A percentile compares a stretch with the other conserved stretches of the same genome.
These are phyloP conservation scores for Enteromius thamalakanensis DNA, from an alignment of 2,797 vertebrate genomes.

Conservation along the genomic window DNA sequence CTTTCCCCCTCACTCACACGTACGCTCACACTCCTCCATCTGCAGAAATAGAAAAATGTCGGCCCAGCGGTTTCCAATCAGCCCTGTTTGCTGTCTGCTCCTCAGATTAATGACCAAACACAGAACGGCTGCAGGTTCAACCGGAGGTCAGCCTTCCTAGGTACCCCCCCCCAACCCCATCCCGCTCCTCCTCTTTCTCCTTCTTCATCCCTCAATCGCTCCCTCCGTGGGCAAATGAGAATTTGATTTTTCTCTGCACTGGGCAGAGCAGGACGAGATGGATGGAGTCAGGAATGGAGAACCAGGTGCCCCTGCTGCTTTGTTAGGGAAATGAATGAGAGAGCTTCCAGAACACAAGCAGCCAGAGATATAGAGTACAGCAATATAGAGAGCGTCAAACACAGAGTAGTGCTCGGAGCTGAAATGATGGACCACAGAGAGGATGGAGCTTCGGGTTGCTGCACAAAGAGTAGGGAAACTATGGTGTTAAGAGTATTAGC, in stretches of 20 bases:
- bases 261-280: constrained; percentile 88
- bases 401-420: background rate
- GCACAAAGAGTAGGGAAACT: background rate
- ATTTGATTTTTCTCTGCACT: constrained; percentile 79
- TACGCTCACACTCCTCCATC: constrained; percentile 70
- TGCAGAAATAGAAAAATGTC: constrained; percentile 82
- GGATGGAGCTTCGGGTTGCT: background rate
- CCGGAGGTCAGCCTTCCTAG: constrained; percentile 90
- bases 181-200: constrained; percentile 71
- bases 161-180: constrained; percentile 82
- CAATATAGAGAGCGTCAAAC: constrained; percentile 16
- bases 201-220: constrained; percentile 40
- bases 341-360: constrained; percentile 81
- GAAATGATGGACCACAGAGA: background rate
- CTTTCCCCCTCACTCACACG: constrained; percentile 40
- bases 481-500: background rate
- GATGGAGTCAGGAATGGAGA: constrained; percentile 88
- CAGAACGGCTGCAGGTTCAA: constrained; percentile 85
- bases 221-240: constrained; percentile 66
- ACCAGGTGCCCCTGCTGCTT: constrained; percentile 87
- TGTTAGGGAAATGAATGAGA: constrained; percentile 92
- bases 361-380: constrained; percentile 65
- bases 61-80: constrained; percentile 86
- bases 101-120: constrained; percentile 86
- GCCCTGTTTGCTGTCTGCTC: constrained; percentile 82